Evolutionary conservation across 1,140 invertebrate genomes (phyloP), one percentile per base, ranked within the genome.

Genomic region (Drosophila serrata): DNA sequence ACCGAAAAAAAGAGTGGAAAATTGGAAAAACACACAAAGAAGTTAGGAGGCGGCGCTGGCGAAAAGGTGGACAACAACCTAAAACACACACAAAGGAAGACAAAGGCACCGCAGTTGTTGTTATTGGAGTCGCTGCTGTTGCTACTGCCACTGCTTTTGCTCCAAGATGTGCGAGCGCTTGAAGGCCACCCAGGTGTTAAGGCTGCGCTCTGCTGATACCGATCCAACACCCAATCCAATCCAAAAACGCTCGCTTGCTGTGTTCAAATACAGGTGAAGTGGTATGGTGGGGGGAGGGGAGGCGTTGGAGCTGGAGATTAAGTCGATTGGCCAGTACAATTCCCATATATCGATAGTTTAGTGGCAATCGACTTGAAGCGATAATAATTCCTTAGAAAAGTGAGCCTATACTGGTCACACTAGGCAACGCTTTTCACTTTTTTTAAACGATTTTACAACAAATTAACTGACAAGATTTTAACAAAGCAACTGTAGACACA

Each of bases 161-260:
- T 37, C 51, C 51, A 55, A 55, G 31, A 49, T 43, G 60, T 67
- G 64, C 33, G 64, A 67, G 61, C 43, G 43, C 43, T 65, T 68
- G 64, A 68, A 68, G 64, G 64, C 64, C 64, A 68, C 64, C 33
- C 64, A 68, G 64, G 61, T 68, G 61, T 49, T 67, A 43, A 64
- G 33, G 61, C 43, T 67, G 62, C 35, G 61, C 61, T 40, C 33
- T 57, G 33, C 53, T 56, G 53, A 56, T 56, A 56, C 53, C 33
- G 33, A 55, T n/a, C 51, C 13, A 55, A 37, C 13, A 37, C 13
- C 33, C 19, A 55, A 24, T n/a, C 33, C 51, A 55, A 37, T 15
- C 51, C 33, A 53, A 53, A 53, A 56, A 24, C 53, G 53, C 33
- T 56, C 33, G 51, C 19, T 55, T 37, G 51, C 51, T 37, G 19